Evolutionary conservation across 92 coral and sea anemone genomes (phyloP).

Genomic region (Porites evermanni): DNA sequence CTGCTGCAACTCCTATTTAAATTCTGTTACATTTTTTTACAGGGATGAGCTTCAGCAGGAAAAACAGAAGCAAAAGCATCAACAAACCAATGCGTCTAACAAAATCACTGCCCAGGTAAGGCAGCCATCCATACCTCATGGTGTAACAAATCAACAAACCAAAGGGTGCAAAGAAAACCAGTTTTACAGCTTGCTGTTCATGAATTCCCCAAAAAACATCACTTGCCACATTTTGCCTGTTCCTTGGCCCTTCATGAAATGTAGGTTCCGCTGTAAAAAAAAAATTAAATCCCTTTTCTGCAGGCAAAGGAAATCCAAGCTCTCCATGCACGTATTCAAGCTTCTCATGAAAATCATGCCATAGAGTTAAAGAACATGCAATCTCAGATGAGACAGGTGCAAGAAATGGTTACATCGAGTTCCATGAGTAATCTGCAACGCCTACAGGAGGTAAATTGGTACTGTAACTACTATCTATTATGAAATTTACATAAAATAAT

Average conservation of each 20-base stretch:
- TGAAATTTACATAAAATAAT: not conserved
- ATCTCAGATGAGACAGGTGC: constrained; percentile 72
- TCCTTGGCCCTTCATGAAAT: no score
- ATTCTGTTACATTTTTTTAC: not conserved
- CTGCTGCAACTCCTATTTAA: no score
- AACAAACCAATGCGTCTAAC: constrained; percentile 73
- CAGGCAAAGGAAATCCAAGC: constrained; percentile 97
- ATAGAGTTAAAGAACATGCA: constrained; percentile 78
- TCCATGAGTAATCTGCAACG: constrained; percentile 72
- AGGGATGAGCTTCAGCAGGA: constrained; percentile 95
- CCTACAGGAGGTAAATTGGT: constrained; percentile 66
- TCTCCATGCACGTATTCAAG: constrained; percentile 89
- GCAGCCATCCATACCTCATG: not conserved
- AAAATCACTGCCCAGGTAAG: constrained; percentile 89
- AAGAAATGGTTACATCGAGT: constrained; percentile 76
- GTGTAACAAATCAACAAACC: not conserved
- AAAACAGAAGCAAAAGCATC: constrained; percentile 74
- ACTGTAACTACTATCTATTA: no score
- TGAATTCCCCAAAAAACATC: no score
- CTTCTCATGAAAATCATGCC: constrained; percentile 89
- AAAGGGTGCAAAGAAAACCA: no score
- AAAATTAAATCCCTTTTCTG: not conserved
- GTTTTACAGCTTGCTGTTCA: no score
- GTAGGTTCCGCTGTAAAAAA: no score
- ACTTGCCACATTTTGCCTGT: no score